Percentiles rank a stretch among this genome's conserved stretches.
Evolutionary conservation across 2,113 vertebrate genomes (phyloP).

Genomic region (Varanus komodoensis): DNA sequence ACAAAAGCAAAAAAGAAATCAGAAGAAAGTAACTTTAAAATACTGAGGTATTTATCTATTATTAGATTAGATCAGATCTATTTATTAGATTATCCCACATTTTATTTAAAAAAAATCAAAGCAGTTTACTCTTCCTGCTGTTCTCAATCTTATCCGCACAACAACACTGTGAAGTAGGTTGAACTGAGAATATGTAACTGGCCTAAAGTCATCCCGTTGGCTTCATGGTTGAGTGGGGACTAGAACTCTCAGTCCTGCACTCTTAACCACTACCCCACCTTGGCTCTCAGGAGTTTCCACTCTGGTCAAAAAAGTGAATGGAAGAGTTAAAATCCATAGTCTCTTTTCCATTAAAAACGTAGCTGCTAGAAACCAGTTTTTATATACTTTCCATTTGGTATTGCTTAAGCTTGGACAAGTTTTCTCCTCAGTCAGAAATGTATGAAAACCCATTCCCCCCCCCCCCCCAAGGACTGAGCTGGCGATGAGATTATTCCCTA

Average conservation of each 20-base stretch:
- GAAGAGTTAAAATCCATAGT: background rate
- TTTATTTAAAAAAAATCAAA: too few species aligned
- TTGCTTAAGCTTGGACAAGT: constrained; percentile 21
- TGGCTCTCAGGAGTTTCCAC: background rate
- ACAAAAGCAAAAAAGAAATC: background rate
- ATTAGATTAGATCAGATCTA: too few species aligned
- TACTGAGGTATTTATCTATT: background rate
- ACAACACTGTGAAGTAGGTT: too few species aligned
- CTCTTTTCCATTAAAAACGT: constrained; percentile 5
- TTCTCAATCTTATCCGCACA: too few species aligned
- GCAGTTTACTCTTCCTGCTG: too few species aligned
- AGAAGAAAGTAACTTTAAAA: background rate
- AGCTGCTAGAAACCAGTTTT: constrained; percentile 12
- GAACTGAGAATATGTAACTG: too few species aligned
- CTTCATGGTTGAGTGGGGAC: too few species aligned
- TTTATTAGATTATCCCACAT: too few species aligned
- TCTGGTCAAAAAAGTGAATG: constrained; percentile 21
- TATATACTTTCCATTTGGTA: constrained; percentile 21
- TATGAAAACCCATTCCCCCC: constrained; percentile 25
- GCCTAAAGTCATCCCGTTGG: too few species aligned
- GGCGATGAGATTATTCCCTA: constrained; percentile 32
- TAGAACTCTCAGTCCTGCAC: too few species aligned
- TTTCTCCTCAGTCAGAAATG: constrained; percentile 40
- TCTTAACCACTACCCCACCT: too few species aligned
- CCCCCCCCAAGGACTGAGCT: background rate